phyloP scores from a whole-genome alignment of 2,888 invertebrate genomes.

The Eupsilia transversa region DNA sequence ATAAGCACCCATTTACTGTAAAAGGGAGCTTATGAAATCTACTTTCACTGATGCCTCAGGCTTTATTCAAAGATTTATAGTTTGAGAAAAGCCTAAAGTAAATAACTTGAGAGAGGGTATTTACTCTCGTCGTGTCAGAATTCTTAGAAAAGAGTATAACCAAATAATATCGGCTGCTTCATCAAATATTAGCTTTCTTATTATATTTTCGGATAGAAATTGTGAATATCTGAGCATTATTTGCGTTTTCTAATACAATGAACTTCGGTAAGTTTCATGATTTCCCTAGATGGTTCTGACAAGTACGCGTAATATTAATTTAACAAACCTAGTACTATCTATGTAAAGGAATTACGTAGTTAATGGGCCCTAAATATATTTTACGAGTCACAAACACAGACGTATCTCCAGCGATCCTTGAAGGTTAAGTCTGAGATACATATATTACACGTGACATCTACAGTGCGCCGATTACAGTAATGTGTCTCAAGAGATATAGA shows the following conservation, averaged over 20 bases:
- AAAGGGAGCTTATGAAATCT: conserved; percentile 28
- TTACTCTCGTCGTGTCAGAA: conserved; percentile 18
- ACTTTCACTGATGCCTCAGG: conserved; percentile 11
- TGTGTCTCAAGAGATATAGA: conserved; percentile 27
- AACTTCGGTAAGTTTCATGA: conserved; percentile 12
- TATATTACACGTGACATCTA: conserved; percentile 24
- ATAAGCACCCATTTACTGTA: conserved; percentile 2
- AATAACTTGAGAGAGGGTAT: conserved; percentile 29
- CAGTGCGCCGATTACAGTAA: conserved; percentile 30
- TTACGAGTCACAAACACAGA: conserved; percentile 42
- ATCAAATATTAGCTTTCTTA: conserved; percentile 48
- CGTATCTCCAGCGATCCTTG: conserved; percentile 29
- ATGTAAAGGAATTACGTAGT: conserved; percentile 7
- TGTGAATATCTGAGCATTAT: conserved; percentile 30
- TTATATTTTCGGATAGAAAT: conserved; percentile 18
- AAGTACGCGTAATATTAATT: conserved; percentile 29
- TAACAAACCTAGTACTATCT: conserved; percentile 16
- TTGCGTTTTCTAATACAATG: conserved; percentile 32
- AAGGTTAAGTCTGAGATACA: conserved; percentile 40
- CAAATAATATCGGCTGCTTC: conserved; percentile 37
- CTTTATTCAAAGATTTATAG: conserved; percentile 45
- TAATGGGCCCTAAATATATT: conserved; percentile 50
- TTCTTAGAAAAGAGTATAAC: conserved; percentile 32
- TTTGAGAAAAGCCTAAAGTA: conserved; percentile 36
- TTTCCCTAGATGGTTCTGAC: conserved; percentile 39